Conservation (phyloP, 2,113 vertebrate species). For the Corydoras sp. region DNA sequence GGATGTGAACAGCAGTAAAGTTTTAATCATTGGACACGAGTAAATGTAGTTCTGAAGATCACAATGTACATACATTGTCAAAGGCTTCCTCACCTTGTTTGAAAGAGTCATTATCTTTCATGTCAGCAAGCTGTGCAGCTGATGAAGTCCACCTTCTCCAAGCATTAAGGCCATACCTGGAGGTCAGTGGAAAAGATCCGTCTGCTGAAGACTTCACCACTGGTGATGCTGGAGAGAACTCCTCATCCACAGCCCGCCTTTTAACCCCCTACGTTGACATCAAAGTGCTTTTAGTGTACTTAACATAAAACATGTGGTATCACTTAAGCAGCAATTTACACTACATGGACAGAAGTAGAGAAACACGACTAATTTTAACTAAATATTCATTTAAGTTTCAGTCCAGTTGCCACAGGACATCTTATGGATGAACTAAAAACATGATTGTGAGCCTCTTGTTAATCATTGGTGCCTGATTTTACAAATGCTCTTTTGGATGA, state of each 20-base stretch:
- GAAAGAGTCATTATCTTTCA: slow-evolving; percentile 67
- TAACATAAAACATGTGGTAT: too few species aligned
- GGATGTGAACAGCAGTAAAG: slow-evolving; percentile 43
- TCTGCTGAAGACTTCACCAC: slow-evolving; percentile 62
- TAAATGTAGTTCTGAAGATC: neutral
- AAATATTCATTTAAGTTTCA: too few species aligned
- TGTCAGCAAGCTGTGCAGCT: slow-evolving; percentile 58
- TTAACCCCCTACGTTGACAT: slow-evolving; percentile 74
- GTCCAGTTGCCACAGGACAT: too few species aligned
- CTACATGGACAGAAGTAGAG: too few species aligned
- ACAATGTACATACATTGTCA: neutral
- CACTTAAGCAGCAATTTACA: too few species aligned
- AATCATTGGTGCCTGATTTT: neutral
- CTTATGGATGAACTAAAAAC: too few species aligned
- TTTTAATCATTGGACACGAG: slow-evolving; percentile 41
- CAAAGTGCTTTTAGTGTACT: too few species aligned
- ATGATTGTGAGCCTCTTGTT: too few species aligned
- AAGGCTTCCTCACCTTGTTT: slow-evolving; percentile 65
- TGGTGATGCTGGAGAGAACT: slow-evolving; percentile 56
- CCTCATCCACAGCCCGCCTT: slow-evolving; percentile 74
- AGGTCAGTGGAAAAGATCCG: slow-evolving; percentile 79
- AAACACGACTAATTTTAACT: too few species aligned
- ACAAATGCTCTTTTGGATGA: too few species aligned
- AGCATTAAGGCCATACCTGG: slow-evolving; percentile 81
- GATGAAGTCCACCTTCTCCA: slow-evolving; percentile 90